A percentile compares a stretch with the other conserved stretches of the same genome.
These are phyloP conservation scores for Enteromius paludinosus DNA, from an alignment of 2,797 vertebrate species.

Conservation along the genomic window DNA sequence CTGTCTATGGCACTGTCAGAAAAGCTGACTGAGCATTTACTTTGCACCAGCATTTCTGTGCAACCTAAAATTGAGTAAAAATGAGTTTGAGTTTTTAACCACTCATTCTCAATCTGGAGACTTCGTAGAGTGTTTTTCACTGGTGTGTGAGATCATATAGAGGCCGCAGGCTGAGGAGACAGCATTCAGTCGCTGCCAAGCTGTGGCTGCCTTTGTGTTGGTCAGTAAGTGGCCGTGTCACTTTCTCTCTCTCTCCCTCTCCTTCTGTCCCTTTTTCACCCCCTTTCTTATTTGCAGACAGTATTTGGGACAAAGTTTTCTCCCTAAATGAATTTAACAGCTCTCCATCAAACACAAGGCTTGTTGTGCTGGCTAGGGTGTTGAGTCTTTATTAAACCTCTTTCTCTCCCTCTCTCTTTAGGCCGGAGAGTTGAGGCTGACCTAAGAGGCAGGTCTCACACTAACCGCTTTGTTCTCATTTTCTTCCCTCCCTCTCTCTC, in stretches of 20 bases:
- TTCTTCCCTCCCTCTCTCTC: constrained; percentile 7
- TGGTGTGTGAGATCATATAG: constrained; percentile 63
- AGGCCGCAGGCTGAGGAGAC: constrained; percentile 22
- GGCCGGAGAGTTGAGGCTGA: constrained; percentile 55
- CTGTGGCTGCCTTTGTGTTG: constrained; percentile 44
- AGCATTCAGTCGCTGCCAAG: constrained; percentile 58
- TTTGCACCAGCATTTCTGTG: background rate
- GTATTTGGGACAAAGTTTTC: constrained; percentile 62
- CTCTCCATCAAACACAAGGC: constrained; percentile 51
- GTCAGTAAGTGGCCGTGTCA: constrained; percentile 58
- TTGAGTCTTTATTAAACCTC: constrained; percentile 40
- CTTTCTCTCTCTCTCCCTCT: constrained; percentile 29
- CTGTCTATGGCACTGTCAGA: background rate
- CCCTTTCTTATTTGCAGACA: constrained; percentile 41
- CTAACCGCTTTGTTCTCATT: constrained; percentile 65
- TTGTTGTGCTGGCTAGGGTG: constrained; percentile 35
- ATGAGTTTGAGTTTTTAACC: background rate
- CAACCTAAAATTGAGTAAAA: background rate
- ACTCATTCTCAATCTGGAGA: constrained; percentile 47
- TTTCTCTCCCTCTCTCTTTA: constrained; percentile 40
- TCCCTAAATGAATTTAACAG: constrained; percentile 52
- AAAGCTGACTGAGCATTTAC: background rate
- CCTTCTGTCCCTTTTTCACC: constrained; percentile 15
- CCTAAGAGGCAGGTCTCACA: constrained; percentile 71
- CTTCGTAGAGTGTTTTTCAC: constrained; percentile 63